A percentile compares a stretch with the other conserved stretches of the same genome.
These are phyloP conservation scores for Anneissia japonica DNA, from an alignment of 35 echinoderm and acorn worm genomes.

Conservation along the genomic window DNA sequence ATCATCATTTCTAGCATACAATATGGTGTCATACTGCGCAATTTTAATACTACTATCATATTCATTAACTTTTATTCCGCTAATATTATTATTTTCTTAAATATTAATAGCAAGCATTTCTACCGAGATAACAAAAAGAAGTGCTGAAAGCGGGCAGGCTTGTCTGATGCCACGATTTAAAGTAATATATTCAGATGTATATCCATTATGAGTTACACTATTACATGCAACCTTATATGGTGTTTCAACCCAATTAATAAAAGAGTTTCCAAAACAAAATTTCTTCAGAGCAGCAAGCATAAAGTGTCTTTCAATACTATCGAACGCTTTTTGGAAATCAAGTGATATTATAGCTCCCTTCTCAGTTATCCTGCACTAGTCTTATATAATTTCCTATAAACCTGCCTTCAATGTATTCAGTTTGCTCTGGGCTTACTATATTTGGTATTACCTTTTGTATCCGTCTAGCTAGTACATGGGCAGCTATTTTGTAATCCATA, in stretches of 20 bases:
- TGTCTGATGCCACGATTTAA: constrained; percentile 10
- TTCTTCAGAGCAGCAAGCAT: constrained; percentile 18
- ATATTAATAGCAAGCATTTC: constrained; percentile 2
- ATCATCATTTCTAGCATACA: background rate
- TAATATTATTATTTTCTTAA: background rate
- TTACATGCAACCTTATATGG: background rate
- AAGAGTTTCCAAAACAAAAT: constrained; percentile 34
- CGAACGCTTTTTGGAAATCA: constrained; percentile 63
- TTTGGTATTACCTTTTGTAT: constrained; percentile 16
- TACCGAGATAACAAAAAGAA: constrained; percentile 21
- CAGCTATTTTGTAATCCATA: constrained; percentile 29
- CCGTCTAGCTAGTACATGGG: constrained; percentile 14
- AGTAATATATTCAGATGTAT: constrained; percentile 6
- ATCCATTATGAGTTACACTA: constrained; percentile 22
- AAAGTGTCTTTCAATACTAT: constrained; percentile 34
- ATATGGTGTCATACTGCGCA: constrained; percentile 30
- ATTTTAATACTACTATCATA: constrained; percentile 17
- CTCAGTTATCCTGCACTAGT: constrained; percentile 12
- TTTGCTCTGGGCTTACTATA: constrained; percentile 43
- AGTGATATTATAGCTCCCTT: constrained; percentile 15
- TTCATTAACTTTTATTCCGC: background rate
- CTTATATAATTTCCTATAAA: constrained; percentile 45
- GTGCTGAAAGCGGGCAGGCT: constrained; percentile 33
- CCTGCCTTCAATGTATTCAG: constrained; percentile 40
- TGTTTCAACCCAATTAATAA: constrained; percentile 39